Conservation (phyloP, 2,797 vertebrate species). For the Silurus aristotelis region DNA sequence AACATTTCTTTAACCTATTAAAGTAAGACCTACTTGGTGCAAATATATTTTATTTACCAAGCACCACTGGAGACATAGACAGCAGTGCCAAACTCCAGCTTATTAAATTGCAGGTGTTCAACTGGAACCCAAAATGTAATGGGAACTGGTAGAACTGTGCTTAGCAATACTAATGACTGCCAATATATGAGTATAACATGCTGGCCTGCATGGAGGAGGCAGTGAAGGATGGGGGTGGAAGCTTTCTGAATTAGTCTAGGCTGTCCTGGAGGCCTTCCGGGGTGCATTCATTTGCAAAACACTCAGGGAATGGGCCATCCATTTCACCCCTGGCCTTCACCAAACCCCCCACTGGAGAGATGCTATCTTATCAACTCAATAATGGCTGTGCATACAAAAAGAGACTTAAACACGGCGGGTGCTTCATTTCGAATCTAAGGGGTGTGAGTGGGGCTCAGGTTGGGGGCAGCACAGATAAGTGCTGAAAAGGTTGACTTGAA, state of each 20-base stretch:
- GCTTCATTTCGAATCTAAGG: conserved; percentile 53
- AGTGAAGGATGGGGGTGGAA: conserved; percentile 43
- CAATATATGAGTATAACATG: conserved; percentile 35
- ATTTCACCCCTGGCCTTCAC: conserved; percentile 61
- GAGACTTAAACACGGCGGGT: conserved; percentile 52
- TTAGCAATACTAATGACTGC: conserved; percentile 58
- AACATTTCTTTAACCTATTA: conserved; percentile 36
- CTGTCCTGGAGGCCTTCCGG: conserved; percentile 63
- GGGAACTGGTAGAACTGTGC: conserved; percentile 48
- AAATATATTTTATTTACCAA: conserved; percentile 30
- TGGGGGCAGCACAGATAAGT: conserved; percentile 59
- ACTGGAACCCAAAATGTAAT: conserved; percentile 36
- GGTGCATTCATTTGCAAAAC: conserved; percentile 76
- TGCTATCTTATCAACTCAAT: conserved; percentile 72
- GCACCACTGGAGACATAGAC: conserved; percentile 26
- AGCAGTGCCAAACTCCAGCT: background rate
- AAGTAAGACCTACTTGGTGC: conserved; percentile 15
- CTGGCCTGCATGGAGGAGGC: conserved; percentile 34
- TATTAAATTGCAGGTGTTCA: conserved; percentile 43
- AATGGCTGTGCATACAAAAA: conserved; percentile 62
- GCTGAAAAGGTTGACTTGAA: conserved; percentile 61
- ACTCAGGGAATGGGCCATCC: conserved; percentile 67
- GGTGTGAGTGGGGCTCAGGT: conserved; percentile 45
- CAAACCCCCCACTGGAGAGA: conserved; percentile 65
- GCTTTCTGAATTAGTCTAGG: conserved; percentile 60